Conservation (phyloP, 2,113 vertebrate genomes). For the Pseudorectes ferrugineus region DNA sequence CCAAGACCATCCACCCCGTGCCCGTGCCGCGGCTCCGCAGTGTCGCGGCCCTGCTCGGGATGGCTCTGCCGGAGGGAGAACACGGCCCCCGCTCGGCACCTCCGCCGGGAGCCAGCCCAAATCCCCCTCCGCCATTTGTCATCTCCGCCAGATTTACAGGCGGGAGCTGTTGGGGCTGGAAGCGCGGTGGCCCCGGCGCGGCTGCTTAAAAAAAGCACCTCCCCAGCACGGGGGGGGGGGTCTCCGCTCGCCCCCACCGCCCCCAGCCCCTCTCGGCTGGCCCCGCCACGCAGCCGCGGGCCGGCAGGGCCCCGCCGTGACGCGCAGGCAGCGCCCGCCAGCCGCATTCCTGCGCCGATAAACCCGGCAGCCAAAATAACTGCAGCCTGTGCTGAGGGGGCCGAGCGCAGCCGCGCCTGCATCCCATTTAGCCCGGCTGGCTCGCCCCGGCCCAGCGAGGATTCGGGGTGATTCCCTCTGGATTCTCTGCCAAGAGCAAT, state of each 20-base stretch:
- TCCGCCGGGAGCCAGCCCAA: neutral
- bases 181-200: neutral
- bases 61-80: neutral
- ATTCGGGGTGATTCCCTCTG: neutral
- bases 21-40: neutral
- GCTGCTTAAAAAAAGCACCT: neutral
- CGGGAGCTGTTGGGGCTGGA: neutral
- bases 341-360: slow-evolving; percentile 54
- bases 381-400: neutral
- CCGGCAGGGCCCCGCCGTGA: neutral
- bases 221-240: neutral
- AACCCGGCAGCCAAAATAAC: slow-evolving; percentile 41
- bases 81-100: neutral
- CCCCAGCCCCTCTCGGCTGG: neutral
- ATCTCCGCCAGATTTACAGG: neutral
- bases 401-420: neutral
- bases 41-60: neutral
- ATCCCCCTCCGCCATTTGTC: neutral
- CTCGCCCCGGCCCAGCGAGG: neutral
- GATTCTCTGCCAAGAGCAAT: rapidly evolving
- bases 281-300: neutral
- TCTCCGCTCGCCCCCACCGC: neutral
- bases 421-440: neutral
- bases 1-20: neutral
- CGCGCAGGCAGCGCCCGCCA: neutral